Evolutionary conservation across 2,797 vertebrate species (phyloP), one percentile per base, ranked within the genome.

Genomic region (Sternotherus odoratus): DNA sequence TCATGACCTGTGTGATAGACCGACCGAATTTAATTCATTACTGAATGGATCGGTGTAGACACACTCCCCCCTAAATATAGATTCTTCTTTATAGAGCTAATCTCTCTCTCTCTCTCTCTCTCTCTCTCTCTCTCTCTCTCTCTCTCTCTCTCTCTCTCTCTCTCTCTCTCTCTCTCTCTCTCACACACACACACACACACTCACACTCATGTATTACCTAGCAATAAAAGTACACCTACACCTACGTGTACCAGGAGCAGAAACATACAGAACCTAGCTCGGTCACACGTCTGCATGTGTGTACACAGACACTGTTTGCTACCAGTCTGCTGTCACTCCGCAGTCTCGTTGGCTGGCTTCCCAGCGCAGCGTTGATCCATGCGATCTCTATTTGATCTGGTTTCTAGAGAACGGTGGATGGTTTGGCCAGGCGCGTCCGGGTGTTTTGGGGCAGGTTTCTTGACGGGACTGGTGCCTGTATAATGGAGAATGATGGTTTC

Each of bases 41-140:
- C 13, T 6, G 11, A 57, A 26, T 6, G 56, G 28, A 30, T 28
- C 28, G 56, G 57, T 16, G 56, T 30, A 4, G 3, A 17, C 26
- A 28, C 57, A 17, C 30, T 33, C 7, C 17, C 30, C 57, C 63
- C n/a, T 19, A n/a, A 10, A 66, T n/a, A 5, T 21, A 21, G 7
- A 19, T 66, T 10, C n/a, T 66, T 11, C 16, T 36, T 5, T 9
- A 1, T 9, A 3, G 19, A 10, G 9, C 33, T 19, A 9, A 4
- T 66, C 33, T n/a, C 33, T 33, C 9, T 19, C 8, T 17, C 48
- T 49, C 12, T 49, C 12, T 54, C 24, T 54, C 21, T 54, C 53
- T 10, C 43, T 43, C 43, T 43, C 43, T 43, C 43, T 43, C 43
- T 43, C 43, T 43, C 43, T 43, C 43, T 43, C 43, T 43, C 43